Evolutionary conservation across 2,888 invertebrate genomes (phyloP).

Genomic region (Dichetophora obliterata): DNA sequence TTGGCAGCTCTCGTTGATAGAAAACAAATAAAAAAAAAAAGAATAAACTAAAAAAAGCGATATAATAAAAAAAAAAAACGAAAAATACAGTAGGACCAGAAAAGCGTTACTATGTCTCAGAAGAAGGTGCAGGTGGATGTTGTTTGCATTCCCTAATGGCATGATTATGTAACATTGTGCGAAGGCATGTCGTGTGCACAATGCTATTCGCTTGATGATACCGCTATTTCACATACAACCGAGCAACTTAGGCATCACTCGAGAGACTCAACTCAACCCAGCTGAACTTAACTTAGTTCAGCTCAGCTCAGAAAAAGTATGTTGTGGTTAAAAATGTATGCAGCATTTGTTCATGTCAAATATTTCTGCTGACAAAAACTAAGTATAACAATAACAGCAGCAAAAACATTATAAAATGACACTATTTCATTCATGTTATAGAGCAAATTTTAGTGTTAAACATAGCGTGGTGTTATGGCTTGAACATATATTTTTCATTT

Average conservation of each 20-base stretch:
- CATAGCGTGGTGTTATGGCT: too few species aligned
- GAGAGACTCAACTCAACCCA: not conserved
- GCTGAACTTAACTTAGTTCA: too few species aligned
- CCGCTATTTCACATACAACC: not conserved
- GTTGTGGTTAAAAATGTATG: too few species aligned
- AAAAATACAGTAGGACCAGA: too few species aligned
- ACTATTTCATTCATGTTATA: not conserved
- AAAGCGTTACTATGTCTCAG: not conserved
- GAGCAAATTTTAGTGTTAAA: too few species aligned
- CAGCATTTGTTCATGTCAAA: too few species aligned
- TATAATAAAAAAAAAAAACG: not conserved
- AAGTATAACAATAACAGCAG: not conserved
- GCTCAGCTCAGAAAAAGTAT: too few species aligned
- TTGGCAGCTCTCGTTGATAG: not conserved
- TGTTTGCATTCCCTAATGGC: constrained; percentile 48
- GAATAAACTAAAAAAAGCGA: not conserved
- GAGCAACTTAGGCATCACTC: not conserved
- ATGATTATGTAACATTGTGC: constrained; percentile 53
- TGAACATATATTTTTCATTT: too few species aligned
- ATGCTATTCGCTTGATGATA: constrained; percentile 3
- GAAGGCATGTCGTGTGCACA: constrained; percentile 21
- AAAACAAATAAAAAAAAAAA: not conserved
- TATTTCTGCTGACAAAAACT: not conserved
- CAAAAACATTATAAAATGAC: not conserved
- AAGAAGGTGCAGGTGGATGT: not conserved